Conservation (phyloP, 2,113 vertebrate genomes). For the Toxotes chatareus region DNA sequence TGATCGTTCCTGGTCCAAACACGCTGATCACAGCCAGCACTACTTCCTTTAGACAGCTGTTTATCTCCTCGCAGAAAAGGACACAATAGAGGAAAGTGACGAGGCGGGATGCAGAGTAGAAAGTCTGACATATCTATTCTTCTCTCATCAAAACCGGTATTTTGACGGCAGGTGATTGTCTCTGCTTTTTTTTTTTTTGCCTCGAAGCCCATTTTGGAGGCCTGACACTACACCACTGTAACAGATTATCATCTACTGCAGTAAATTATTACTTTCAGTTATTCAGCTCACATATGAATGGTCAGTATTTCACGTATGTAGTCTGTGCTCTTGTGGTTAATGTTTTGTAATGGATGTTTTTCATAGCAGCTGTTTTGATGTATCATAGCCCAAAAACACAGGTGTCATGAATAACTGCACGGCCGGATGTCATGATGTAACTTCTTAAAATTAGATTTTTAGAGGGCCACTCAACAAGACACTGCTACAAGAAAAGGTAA, state of each 20-base stretch:
- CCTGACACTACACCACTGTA: not conserved
- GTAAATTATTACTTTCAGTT: not conserved
- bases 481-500: not conserved
- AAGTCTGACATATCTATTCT: not conserved
- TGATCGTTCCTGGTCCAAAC: conserved; percentile 65
- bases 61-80: conserved; percentile 57
- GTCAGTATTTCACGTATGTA: no score
- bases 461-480: not conserved
- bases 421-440: no score
- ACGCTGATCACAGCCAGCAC: conserved; percentile 48
- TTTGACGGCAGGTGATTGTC: not conserved
- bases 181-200: not conserved
- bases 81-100: conserved; percentile 29
- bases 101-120: conserved; percentile 7
- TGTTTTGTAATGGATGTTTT: not conserved
- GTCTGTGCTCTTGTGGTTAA: not conserved
- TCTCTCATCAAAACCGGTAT: not conserved
- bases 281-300: not conserved
- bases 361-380: not conserved
- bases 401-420: not conserved
- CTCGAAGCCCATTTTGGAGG: not conserved
- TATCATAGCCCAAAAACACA: not conserved
- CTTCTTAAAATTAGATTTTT: not conserved
- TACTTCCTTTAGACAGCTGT: conserved; percentile 70
- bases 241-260: not conserved